Conservation (phyloP, 2,113 vertebrate genomes). For the Peucedramus taeniatus region DNA sequence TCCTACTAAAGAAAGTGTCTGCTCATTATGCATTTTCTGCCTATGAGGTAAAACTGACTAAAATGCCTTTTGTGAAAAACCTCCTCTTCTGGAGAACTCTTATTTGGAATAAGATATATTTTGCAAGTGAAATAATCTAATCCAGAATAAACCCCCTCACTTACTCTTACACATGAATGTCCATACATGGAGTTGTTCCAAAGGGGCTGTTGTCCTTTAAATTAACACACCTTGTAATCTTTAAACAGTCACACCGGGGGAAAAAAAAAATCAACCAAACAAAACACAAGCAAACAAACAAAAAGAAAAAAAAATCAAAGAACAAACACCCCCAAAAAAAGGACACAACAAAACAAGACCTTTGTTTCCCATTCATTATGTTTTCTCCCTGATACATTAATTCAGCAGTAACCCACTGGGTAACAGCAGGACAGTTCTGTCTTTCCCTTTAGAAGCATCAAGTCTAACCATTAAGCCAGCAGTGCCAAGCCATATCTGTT, state of each 20-base stretch:
- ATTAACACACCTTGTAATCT: background rate
- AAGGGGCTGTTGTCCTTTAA: background rate
- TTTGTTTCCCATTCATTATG: background rate
- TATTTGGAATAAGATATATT: background rate
- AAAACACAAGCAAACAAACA: background rate
- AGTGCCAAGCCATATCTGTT: background rate
- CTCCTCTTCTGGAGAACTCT: background rate
- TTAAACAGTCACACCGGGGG: background rate
- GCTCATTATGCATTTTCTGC: background rate
- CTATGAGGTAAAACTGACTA: background rate
- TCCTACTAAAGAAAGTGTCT: background rate
- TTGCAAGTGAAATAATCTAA: background rate
- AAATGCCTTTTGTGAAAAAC: background rate
- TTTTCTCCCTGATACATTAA: background rate
- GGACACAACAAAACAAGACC: background rate
- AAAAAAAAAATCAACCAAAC: background rate
- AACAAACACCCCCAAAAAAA: background rate
- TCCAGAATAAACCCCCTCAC: background rate
- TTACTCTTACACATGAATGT: background rate
- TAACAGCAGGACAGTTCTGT: background rate
- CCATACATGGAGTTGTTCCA: background rate
- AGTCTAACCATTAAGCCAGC: background rate
- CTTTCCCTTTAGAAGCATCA: background rate
- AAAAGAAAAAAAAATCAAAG: background rate
- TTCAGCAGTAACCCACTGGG: background rate